Evolutionary conservation across 2,797 vertebrate genomes (phyloP).

Genomic region (Alauda arvensis): DNA sequence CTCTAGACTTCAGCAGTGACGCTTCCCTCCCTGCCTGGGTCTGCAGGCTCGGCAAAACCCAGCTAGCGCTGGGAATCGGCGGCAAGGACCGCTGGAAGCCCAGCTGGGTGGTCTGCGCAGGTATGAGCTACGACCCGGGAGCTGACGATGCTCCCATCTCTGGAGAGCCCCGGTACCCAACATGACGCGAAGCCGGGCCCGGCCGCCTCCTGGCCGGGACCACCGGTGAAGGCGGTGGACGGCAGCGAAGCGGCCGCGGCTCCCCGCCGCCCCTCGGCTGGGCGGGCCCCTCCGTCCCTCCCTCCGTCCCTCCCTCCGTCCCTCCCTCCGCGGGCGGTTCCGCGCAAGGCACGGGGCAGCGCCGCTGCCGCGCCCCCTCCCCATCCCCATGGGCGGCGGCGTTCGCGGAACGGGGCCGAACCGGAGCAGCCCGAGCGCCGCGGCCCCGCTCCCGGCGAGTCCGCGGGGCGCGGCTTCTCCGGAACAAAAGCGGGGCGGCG

Average conservation of each 20-base stretch:
- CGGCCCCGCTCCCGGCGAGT: background rate
- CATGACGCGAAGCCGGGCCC: accelerated
- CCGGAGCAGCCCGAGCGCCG: background rate
- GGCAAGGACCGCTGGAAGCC: background rate
- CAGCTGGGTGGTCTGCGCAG: too few relatives aligned
- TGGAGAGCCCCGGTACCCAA: accelerated
- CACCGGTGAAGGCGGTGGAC: accelerated
- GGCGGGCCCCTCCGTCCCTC: too few relatives aligned
- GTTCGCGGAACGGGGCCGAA: background rate
- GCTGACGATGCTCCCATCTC: too few relatives aligned
- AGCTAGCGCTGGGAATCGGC: background rate
- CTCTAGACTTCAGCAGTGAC: background rate
- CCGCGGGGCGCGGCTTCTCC: background rate
- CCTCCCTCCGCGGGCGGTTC: background rate
- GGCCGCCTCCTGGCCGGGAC: background rate
- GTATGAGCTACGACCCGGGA: accelerated
- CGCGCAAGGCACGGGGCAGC: background rate
- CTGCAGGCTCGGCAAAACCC: too few relatives aligned
- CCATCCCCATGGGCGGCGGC: background rate
- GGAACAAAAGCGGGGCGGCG: background rate
- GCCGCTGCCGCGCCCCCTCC: background rate
- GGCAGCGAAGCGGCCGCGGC: background rate
- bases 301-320: background rate
- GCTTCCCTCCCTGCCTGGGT: background rate
- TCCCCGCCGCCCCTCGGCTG: too few relatives aligned